These are phyloP conservation scores for Chondrilla cf. caribensis DNA, from an alignment of 37 sponge, comb jelly and placozoan species.

Conservation along the genomic window DNA sequence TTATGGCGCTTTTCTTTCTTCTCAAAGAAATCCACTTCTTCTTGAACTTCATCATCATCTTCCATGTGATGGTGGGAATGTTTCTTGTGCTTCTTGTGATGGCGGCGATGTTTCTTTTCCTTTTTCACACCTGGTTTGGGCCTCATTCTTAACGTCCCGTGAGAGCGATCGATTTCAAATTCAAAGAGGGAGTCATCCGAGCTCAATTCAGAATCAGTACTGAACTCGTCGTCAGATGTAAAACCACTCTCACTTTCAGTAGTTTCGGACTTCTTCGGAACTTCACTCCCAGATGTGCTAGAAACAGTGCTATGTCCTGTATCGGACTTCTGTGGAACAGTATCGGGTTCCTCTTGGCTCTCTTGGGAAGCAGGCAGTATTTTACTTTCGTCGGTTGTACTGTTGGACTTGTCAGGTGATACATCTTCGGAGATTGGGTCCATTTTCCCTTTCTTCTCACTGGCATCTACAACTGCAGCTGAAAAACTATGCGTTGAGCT, in stretches of 20 bases:
- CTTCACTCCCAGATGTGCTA: too few species aligned
- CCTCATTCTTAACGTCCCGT: not conserved
- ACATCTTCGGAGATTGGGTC: too few species aligned
- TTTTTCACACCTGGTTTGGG: not conserved
- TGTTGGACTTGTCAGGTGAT: too few species aligned
- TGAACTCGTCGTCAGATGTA: not conserved
- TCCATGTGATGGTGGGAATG: not conserved
- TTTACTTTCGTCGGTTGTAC: too few species aligned
- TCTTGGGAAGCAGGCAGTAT: too few species aligned
- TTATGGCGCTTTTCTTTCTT: conserved; percentile 14
- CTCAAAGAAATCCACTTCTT: not conserved
- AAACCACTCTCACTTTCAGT: conserved; percentile 14
- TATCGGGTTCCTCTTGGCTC: too few species aligned
- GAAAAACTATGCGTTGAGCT: not conserved
- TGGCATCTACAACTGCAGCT: not conserved
- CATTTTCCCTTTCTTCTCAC: too few species aligned
- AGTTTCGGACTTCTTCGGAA: not conserved
- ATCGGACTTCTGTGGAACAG: not conserved
- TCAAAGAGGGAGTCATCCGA: conserved; percentile 24
- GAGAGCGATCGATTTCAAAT: conserved; percentile 5
- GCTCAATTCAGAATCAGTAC: conserved; percentile 23
- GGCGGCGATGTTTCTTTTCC: not conserved
- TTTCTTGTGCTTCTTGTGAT: not conserved
- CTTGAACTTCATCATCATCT: conserved; percentile 4
- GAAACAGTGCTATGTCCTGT: not conserved